Percentiles rank a stretch among this genome's conserved stretches.
Evolutionary conservation across 2,797 vertebrate species (phyloP).

Genomic region (Gymnoscopelus braueri): DNA sequence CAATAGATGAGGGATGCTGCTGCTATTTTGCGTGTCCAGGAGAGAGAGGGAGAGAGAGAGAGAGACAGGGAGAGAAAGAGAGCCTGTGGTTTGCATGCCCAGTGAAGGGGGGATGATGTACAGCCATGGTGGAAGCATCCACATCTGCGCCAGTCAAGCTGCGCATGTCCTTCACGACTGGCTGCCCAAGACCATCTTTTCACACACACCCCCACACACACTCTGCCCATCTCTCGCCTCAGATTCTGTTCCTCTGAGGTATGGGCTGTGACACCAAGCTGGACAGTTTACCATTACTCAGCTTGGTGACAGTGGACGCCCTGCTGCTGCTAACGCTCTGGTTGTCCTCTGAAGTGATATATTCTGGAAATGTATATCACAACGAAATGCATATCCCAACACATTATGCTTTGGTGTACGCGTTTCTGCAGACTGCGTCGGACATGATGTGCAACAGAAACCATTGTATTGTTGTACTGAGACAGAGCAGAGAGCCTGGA

Average conservation of each 20-base stretch:
- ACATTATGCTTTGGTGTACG: constrained; percentile 52
- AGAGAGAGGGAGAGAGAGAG: constrained; percentile 8
- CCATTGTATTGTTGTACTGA: too few species aligned
- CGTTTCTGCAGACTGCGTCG: background rate
- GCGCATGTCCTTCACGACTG: constrained; percentile 91
- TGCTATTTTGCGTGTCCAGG: constrained; percentile 72
- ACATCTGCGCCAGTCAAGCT: constrained; percentile 87
- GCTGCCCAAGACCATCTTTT: constrained; percentile 84
- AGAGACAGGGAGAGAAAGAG: constrained; percentile 52
- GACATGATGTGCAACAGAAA: constrained; percentile 37
- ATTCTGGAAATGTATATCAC: constrained; percentile 62
- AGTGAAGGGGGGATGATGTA: constrained; percentile 95
- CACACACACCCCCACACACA: constrained; percentile 57
- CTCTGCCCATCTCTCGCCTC: constrained; percentile 35
- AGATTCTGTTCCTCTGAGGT: constrained; percentile 67
- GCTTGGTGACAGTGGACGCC: constrained; percentile 53
- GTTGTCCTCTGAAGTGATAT: constrained; percentile 59
- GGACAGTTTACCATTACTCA: constrained; percentile 81
- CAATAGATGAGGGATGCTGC: constrained; percentile 71
- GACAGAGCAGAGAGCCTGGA: constrained; percentile 2
- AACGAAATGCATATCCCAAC: too few species aligned
- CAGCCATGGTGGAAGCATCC: constrained; percentile 84
- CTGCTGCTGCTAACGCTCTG: constrained; percentile 51
- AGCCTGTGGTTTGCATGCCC: constrained; percentile 82
- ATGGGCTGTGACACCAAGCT: constrained; percentile 77